These are phyloP conservation scores for Bufo gargarizans DNA, from an alignment of 2,113 vertebrate species.

Conservation along the genomic window DNA sequence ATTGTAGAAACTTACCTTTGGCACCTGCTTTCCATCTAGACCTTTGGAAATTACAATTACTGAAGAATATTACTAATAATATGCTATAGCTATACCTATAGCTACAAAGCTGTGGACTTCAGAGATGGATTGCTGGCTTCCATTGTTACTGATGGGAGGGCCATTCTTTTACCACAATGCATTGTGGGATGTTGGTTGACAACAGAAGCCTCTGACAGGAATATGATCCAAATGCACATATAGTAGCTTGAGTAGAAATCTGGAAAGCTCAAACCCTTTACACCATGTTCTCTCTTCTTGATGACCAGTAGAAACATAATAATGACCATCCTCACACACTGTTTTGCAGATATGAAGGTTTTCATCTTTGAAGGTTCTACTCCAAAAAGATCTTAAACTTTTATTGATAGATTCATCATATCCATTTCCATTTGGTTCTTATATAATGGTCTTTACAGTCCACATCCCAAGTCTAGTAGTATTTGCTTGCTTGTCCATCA, in stretches of 20 bases:
- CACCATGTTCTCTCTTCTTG: neutral
- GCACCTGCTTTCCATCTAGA: neutral
- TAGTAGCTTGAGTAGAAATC: neutral
- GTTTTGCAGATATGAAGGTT: neutral
- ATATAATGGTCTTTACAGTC: neutral
- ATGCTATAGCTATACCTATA: neutral
- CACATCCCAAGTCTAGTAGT: neutral
- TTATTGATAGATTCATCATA: neutral
- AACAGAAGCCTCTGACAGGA: neutral
- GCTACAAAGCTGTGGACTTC: neutral
- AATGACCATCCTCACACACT: neutral
- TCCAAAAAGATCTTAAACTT: neutral
- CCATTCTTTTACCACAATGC: constrained; percentile 29
- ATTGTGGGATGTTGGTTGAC: constrained; percentile 25
- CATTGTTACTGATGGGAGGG: constrained; percentile 5
- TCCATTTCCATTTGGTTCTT: neutral
- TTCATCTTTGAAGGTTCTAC: neutral
- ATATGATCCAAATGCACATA: neutral
- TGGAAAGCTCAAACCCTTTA: neutral
- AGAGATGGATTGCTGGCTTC: neutral
- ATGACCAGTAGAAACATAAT: neutral
- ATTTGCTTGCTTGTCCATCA: neutral
- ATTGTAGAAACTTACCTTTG: constrained; percentile 10
- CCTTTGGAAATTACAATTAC: neutral
- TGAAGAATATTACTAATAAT: neutral